phyloP scores from a whole-genome alignment of 2,113 vertebrate species.

The Chionodraco myersi region DNA sequence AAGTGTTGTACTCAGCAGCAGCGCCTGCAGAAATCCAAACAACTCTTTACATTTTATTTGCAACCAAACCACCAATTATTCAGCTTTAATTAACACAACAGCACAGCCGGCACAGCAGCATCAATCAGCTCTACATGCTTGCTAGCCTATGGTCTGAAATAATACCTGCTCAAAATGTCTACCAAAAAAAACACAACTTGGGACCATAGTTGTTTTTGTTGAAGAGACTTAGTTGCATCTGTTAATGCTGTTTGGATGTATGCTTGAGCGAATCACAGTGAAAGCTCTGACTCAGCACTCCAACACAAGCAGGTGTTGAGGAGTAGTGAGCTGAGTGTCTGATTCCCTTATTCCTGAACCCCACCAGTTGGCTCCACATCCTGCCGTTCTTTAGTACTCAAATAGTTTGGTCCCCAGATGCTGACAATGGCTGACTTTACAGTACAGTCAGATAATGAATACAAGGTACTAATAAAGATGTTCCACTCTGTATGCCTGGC shows the following conservation, averaged over 20 bases:
- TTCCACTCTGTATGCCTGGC: slow-evolving; percentile 21
- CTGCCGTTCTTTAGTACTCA: slow-evolving; percentile 32
- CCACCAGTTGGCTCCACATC: slow-evolving; percentile 20
- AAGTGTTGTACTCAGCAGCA: slow-evolving; percentile 32
- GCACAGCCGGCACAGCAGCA: slow-evolving; percentile 11
- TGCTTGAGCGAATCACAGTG: slow-evolving; percentile 1
- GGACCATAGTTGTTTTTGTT: slow-evolving; percentile 4
- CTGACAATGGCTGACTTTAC: slow-evolving; percentile 26
- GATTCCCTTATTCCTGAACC: slow-evolving; percentile 45
- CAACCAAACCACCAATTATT: slow-evolving; percentile 46
- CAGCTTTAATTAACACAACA: slow-evolving; percentile 56
- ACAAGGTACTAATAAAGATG: slow-evolving; percentile 46
- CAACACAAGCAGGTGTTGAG: slow-evolving; percentile 28
- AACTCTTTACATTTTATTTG: slow-evolving; percentile 53
- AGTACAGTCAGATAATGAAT: slow-evolving; percentile 1
- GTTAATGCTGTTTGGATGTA: slow-evolving; percentile 34
- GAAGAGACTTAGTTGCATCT: slow-evolving; percentile 31
- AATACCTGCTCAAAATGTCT: slow-evolving; percentile 16
- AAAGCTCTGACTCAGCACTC: slow-evolving; percentile 40
- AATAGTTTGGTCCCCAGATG: slow-evolving; percentile 35
- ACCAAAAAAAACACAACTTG: slow-evolving; percentile 11
- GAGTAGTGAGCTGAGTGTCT: slow-evolving; percentile 29
- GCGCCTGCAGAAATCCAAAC: slow-evolving; percentile 32
- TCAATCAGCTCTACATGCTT: slow-evolving; percentile 33
- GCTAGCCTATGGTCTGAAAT: slow-evolving; percentile 23